These are phyloP conservation scores for Papilio polyxenes DNA, from an alignment of 1,140 invertebrate species.

Conservation along the genomic window DNA sequence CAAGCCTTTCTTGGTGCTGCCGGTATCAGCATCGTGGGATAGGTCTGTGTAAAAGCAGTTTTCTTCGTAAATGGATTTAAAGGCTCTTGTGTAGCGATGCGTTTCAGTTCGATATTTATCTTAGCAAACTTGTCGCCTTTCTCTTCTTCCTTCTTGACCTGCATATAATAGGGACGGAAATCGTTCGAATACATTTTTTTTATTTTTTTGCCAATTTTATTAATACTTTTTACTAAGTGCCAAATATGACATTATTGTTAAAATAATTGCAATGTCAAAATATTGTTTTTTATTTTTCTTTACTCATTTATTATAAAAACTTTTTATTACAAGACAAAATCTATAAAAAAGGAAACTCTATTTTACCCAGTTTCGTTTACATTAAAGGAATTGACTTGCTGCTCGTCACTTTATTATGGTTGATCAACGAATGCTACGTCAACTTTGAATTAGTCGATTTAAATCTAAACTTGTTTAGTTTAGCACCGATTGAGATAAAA, in stretches of 20 bases:
- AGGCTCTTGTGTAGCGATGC: slow-evolving; percentile 51
- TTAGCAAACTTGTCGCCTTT: slow-evolving; percentile 71
- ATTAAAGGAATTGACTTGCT: neutral
- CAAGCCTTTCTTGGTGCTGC: slow-evolving; percentile 68
- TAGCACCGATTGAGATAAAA: no score
- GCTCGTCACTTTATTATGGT: no score
- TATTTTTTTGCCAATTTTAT: slow-evolving; percentile 44
- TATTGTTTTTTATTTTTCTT: neutral
- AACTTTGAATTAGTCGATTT: no score
- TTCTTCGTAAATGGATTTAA: slow-evolving; percentile 71
- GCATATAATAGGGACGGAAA: slow-evolving; percentile 69
- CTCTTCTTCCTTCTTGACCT: slow-evolving; percentile 70
- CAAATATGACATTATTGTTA: slow-evolving; percentile 9
- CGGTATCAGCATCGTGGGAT: slow-evolving; percentile 66
- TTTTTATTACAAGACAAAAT: neutral
- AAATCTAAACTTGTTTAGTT: no score
- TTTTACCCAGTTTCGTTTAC: neutral
- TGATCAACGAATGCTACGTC: no score
- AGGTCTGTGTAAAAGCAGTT: slow-evolving; percentile 67
- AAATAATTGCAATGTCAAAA: slow-evolving; percentile 17
- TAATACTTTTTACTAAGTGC: slow-evolving; percentile 38
- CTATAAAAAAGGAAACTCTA: neutral
- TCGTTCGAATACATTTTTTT: slow-evolving; percentile 70
- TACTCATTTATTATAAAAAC: neutral
- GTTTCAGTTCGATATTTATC: slow-evolving; percentile 74